Percentiles rank a stretch among this genome's conserved stretches.
These are phyloP conservation scores for Cryptosula pallasiana DNA, from an alignment of 2,888 invertebrate species.

Conservation along the genomic window DNA sequence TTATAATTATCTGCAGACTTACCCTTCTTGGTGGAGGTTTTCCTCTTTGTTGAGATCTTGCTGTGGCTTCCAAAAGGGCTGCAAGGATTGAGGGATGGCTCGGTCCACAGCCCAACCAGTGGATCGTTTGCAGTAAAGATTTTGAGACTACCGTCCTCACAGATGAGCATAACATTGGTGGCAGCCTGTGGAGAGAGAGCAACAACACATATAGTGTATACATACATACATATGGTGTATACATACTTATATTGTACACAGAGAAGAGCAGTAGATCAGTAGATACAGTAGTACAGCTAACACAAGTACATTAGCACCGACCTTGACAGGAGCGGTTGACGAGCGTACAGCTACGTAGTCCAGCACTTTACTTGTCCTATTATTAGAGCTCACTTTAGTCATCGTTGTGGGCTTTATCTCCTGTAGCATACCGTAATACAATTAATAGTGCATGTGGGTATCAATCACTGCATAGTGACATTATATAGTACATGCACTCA, in stretches of 20 bases:
- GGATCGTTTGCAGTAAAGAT: slow-evolving; percentile 85
- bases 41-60: slow-evolving; percentile 59
- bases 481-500: no score
- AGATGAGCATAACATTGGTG: slow-evolving; percentile 83
- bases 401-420: background rate
- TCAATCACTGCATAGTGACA: no score
- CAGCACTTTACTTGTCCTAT: background rate
- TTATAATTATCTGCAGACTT: no score
- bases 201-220: no score
- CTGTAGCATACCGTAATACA: no score
- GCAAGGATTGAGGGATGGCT: slow-evolving; percentile 21
- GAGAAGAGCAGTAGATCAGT: no score
- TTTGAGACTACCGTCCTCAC: slow-evolving; percentile 91
- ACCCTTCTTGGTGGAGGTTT: slow-evolving; percentile 58
- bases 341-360: slow-evolving; percentile 5
- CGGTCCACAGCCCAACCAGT: slow-evolving; percentile 6
- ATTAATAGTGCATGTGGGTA: no score
- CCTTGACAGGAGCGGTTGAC: background rate
- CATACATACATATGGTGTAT: no score
- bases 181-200: no score
- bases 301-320: no score
- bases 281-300: no score
- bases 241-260: no score
- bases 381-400: background rate
- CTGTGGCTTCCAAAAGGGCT: slow-evolving; percentile 29